A percentile compares a stretch with the other conserved stretches of the same genome.
Conservation (phyloP, 2,888 invertebrate species). For the Aporophyla nigra region DNA sequence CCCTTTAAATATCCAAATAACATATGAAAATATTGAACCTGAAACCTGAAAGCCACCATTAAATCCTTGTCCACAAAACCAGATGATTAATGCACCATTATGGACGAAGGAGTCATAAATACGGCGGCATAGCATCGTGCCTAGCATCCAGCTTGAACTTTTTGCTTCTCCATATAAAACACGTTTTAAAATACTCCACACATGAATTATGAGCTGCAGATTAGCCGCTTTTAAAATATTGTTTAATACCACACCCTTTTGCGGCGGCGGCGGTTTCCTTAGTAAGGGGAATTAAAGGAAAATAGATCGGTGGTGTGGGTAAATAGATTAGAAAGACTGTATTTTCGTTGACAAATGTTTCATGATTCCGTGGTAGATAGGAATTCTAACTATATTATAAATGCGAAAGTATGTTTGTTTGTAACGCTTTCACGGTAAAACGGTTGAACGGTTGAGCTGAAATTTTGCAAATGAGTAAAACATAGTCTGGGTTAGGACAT, state of each 20-base stretch:
- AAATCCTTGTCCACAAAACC: constrained; percentile 43
- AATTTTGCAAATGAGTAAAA: too few species aligned
- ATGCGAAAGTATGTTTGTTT: too few species aligned
- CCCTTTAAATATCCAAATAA: too few species aligned
- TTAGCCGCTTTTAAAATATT: constrained; percentile 63
- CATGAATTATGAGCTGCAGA: constrained; percentile 61
- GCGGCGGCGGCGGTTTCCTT: constrained; percentile 35
- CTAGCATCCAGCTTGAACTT: constrained; percentile 47
- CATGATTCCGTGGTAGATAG: not conserved
- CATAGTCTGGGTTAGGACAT: too few species aligned
- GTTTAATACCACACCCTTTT: constrained; percentile 56
- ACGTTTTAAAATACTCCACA: constrained; percentile 55
- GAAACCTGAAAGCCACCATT: constrained; percentile 9
- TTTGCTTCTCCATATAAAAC: constrained; percentile 59
- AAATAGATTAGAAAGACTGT: not conserved
- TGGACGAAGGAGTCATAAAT: constrained; percentile 54
- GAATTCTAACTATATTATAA: not conserved
- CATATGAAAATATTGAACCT: constrained; percentile 21
- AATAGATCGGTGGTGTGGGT: not conserved
- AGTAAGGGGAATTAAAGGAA: constrained; percentile 17
- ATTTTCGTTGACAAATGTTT: constrained; percentile 5
- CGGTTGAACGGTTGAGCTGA: too few species aligned
- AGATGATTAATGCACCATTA: constrained; percentile 58
- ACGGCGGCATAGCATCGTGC: constrained; percentile 23
- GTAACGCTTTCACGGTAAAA: too few species aligned